A percentile compares a stretch with the other conserved stretches of the same genome.
These are phyloP conservation scores for Cossypha niveicapilla DNA, from an alignment of 2,797 vertebrate species.

Conservation along the genomic window DNA sequence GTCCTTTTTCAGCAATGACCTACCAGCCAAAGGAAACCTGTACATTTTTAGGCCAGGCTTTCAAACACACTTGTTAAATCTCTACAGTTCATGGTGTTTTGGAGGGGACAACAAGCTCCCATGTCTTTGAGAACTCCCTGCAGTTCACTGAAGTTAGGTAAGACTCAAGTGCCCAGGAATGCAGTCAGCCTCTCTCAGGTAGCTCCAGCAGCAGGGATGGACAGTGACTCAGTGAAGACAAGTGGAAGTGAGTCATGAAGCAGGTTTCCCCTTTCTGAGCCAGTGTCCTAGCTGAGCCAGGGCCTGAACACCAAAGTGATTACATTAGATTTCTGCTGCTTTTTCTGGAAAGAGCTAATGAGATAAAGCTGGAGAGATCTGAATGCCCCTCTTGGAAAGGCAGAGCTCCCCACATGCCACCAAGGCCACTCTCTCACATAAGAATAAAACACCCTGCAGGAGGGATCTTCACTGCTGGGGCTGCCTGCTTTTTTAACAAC, in stretches of 20 bases:
- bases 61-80: not conserved
- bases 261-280: not conserved
- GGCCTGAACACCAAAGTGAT: not conserved
- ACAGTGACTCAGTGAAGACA: conserved; percentile 52
- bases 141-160: not conserved
- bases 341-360: conserved; percentile 15
- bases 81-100: not conserved
- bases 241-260: conserved; percentile 69
- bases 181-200: not conserved
- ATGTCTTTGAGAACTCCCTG: not conserved
- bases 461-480: not conserved
- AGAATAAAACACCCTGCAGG: not conserved
- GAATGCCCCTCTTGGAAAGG: not conserved
- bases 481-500: not conserved
- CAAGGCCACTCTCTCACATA: not conserved
- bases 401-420: fast-evolving
- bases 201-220: conserved; percentile 9
- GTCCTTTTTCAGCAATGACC: not conserved
- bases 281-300: conserved; percentile 5
- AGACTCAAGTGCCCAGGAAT: not conserved
- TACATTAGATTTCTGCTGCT: not conserved
- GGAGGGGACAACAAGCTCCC: not conserved
- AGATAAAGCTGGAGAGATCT: not conserved
- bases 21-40: not conserved
- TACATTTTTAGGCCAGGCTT: not conserved